Evolutionary conservation across 2,113 vertebrate species (phyloP).

Genomic region (Antechinus stuartii): DNA sequence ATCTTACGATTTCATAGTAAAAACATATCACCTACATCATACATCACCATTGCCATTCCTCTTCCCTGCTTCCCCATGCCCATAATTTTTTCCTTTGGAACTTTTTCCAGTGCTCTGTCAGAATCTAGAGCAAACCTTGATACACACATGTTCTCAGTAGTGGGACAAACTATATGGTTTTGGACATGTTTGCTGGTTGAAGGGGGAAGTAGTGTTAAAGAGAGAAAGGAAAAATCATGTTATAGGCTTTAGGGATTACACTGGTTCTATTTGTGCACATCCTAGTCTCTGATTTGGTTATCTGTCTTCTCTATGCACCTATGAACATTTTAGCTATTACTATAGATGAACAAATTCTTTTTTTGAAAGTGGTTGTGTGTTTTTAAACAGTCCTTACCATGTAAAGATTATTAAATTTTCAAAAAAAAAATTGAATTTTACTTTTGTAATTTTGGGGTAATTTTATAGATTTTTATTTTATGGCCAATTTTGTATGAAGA

Average conservation of each 20-base stretch:
- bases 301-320: not conserved
- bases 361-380: constrained; percentile 44
- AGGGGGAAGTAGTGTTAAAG: not conserved
- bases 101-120: not conserved
- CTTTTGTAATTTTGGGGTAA: constrained; percentile 81
- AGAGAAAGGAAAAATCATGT: not conserved
- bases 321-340: not conserved
- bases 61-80: not conserved
- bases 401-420: constrained; percentile 75
- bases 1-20: not conserved
- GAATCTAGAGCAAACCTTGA: not conserved
- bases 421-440: constrained; percentile 74
- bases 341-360: not conserved
- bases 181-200: not conserved
- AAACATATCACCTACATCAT: not conserved
- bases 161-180: not conserved
- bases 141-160: not conserved
- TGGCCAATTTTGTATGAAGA: constrained; percentile 81
- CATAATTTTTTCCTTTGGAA: not conserved
- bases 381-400: constrained; percentile 72
- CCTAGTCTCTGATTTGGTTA: not conserved
- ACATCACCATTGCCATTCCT: not conserved
- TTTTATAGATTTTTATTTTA: constrained; percentile 84
- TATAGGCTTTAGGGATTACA: not conserved
- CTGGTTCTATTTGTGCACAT: not conserved